These are phyloP conservation scores for Megaceryle maxima DNA, from an alignment of 2,113 vertebrate genomes.

Conservation along the genomic window DNA sequence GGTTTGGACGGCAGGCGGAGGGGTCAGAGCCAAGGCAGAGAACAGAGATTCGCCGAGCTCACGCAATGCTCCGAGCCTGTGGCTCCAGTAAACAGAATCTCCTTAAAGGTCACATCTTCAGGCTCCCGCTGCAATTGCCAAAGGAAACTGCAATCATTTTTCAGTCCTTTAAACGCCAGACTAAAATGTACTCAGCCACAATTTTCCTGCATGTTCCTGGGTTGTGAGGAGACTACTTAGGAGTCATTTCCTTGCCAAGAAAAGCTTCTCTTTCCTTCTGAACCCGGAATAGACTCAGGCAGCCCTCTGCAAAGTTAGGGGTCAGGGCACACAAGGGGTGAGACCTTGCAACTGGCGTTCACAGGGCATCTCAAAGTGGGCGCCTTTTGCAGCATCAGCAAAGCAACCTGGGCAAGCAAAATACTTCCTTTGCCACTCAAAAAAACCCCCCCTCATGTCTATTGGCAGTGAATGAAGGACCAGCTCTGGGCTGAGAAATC, in stretches of 20 bases:
- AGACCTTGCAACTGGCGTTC: neutral
- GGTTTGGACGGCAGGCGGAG: neutral
- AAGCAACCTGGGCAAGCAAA: neutral
- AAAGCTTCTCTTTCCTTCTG: conserved; percentile 79
- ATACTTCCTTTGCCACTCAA: neutral
- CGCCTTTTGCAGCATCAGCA: neutral
- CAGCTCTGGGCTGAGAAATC: neutral
- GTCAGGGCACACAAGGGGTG: conserved; percentile 41
- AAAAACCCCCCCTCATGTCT: accelerated
- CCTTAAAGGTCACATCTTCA: conserved; percentile 72
- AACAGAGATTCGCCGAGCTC: conserved; percentile 28
- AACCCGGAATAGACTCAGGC: conserved; percentile 71
- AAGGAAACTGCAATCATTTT: conserved; percentile 81
- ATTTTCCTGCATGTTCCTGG: conserved; percentile 71
- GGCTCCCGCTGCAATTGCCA: conserved; percentile 48
- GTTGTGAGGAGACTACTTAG: conserved; percentile 60
- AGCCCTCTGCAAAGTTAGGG: conserved; percentile 37
- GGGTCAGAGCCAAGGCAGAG: conserved; percentile 66
- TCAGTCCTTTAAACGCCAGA: conserved; percentile 75
- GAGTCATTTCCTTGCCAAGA: conserved; percentile 81
- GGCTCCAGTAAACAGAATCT: conserved; percentile 62
- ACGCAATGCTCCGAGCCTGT: conserved; percentile 49
- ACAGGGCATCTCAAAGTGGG: neutral
- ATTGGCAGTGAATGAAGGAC: accelerated
- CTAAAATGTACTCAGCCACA: conserved; percentile 69